Evolutionary conservation across 2,797 vertebrate genomes (phyloP).

Genomic region (Oreochromis grahami): DNA sequence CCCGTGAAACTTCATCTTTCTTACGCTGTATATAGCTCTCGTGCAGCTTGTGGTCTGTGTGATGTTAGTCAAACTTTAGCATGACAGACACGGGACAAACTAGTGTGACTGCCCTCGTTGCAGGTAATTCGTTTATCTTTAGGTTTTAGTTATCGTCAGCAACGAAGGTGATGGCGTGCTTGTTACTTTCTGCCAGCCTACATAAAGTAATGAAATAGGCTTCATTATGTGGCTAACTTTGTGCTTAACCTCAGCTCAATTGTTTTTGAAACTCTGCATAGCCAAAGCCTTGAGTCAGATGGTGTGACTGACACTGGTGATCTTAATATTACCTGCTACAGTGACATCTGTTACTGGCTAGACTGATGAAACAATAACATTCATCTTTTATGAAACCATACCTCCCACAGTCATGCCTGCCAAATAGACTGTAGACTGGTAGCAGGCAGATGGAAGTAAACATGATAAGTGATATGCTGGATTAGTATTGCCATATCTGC

Average conservation of each 20-base stretch:
- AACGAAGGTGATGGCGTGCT: neutral
- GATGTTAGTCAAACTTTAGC: neutral
- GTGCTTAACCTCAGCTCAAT: neutral
- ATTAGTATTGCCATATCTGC: neutral
- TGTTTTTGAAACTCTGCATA: neutral
- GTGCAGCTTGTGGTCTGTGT: neutral
- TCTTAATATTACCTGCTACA: neutral
- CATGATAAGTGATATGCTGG: neutral
- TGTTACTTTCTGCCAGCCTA: neutral
- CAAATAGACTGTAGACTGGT: neutral
- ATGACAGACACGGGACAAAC: neutral
- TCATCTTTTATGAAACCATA: neutral
- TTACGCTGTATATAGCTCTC: neutral
- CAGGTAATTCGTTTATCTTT: neutral
- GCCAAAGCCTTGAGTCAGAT: fast-evolving
- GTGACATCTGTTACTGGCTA: neutral
- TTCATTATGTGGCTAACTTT: neutral
- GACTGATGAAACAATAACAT: neutral
- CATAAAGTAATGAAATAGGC: neutral
- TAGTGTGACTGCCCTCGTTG: fast-evolving
- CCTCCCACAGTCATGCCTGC: neutral
- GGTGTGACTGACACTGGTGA: neutral
- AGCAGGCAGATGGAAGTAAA: neutral
- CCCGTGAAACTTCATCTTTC: neutral
- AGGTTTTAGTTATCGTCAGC: neutral